These are phyloP conservation scores for Equus quagga DNA, from an alignment of 2,113 vertebrate species.

Conservation along the genomic window DNA sequence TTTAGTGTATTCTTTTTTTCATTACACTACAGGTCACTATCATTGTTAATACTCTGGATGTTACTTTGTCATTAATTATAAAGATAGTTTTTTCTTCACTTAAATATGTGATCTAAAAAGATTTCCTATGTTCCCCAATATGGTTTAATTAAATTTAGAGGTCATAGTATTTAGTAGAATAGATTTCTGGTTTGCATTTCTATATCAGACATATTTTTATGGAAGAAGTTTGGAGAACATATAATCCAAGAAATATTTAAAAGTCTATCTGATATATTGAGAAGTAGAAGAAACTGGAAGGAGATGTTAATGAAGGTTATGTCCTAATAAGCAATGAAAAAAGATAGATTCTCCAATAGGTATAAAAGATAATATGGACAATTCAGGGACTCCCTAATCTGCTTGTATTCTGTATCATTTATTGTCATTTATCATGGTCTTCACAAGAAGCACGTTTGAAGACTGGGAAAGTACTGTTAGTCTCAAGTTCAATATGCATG, in stretches of 20 bases:
- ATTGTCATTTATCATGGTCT: background rate
- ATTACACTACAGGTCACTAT: background rate
- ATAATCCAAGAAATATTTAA: background rate
- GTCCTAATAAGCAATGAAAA: background rate
- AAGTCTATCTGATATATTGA: background rate
- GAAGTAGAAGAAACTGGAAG: background rate
- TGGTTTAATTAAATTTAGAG: background rate
- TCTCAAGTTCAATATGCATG: background rate
- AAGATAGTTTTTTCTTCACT: background rate
- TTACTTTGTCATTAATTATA: constrained; percentile 10
- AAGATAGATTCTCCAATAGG: background rate
- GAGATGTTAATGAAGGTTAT: background rate
- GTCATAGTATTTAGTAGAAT: background rate
- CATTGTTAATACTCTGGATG: background rate
- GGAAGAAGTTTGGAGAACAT: background rate
- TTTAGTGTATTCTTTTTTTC: background rate
- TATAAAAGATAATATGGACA: background rate
- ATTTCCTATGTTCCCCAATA: background rate
- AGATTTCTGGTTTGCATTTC: constrained; percentile 21
- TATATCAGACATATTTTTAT: background rate
- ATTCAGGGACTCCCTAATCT: background rate
- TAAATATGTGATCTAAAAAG: background rate
- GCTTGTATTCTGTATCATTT: background rate
- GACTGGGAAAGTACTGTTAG: background rate
- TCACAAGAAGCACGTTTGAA: background rate